Base-by-base conservation (phyloP, 2,797 vertebrate species). In the Thamnophis elegans region DNA sequence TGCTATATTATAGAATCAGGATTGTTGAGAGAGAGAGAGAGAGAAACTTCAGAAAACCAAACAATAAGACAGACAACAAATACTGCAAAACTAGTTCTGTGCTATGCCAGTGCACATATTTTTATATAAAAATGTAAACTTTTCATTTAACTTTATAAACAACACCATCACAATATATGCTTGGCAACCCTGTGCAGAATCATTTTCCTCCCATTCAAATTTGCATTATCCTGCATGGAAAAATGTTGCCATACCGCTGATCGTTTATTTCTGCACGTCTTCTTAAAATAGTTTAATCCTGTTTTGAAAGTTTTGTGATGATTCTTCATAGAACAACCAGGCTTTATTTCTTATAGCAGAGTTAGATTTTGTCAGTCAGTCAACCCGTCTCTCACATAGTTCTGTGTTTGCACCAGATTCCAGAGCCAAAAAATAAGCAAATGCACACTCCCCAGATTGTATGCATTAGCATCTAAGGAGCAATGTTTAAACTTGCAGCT, bases 341-440 rank as follows among this genome's bases (percentile, higher is more conserved):
- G 7, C 92, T 90, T 96, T 96, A 96, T 96, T 96, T 96, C 95
- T 94, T 92, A 93, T 93, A 90, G 13, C 6, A 28, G 73, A 5
- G 10, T 96, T 96, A 94, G 94, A 42, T 94, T 94, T 94, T 85
- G 56, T 95, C 95, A 78, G 73, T 92, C 93, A 96, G 89, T 92
- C n/a, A 65, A 58, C 2, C 94, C 87, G 42, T 9, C 0, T 5
- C 95, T 91, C 93, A 92, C 92, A 92, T 95, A 94, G 92, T 96
- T 95, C 93, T 85, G 96, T 85, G 96, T 94, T 96, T 93, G 95
- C 92, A 94, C 93, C 94, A 94, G 93, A 47, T 89, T 94, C 94
- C 90, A 92, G 92, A 94, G 94, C 4, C 93, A 92, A 92, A 55
- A 92, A 22, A 60, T 62, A 0, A 93, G 95, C 13, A n/a, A 58